These are phyloP conservation scores for Lepidothrix coronata DNA, from an alignment of 2,113 vertebrate genomes.

Conservation along the genomic window DNA sequence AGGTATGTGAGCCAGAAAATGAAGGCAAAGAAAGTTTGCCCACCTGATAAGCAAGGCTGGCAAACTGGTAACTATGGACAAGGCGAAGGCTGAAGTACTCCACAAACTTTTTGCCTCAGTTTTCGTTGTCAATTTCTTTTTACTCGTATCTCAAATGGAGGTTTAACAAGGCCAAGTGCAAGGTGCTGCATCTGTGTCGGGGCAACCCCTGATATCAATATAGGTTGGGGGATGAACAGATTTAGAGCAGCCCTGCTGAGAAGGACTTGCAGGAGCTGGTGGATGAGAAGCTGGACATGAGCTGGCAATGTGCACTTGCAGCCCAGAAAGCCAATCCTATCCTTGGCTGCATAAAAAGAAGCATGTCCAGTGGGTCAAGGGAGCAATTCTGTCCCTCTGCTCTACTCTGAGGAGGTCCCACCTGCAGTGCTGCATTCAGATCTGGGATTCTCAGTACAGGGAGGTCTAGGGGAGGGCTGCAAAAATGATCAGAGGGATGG, in stretches of 20 bases:
- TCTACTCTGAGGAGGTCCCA: not conserved
- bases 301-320: rapidly evolving
- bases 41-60: not conserved
- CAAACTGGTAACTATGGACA: not conserved
- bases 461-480: not conserved
- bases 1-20: not conserved
- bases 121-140: not conserved
- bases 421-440: not conserved
- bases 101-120: too few relatives aligned
- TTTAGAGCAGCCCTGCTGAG: not conserved
- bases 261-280: not conserved
- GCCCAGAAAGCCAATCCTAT: not conserved
- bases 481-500: not conserved
- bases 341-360: not conserved
- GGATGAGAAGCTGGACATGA: not conserved
- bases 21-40: not conserved
- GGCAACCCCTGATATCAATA: too few relatives aligned
- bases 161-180: not conserved
- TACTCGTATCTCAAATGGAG: not conserved
- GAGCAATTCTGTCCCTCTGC: not conserved
- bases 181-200: not conserved
- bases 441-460: not conserved
- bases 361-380: not conserved
- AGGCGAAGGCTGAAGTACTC: not conserved
- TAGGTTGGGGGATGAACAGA: not conserved